These are phyloP conservation scores for Liposcelis brunnea DNA, from an alignment of 2,888 invertebrate species.

Conservation along the genomic window DNA sequence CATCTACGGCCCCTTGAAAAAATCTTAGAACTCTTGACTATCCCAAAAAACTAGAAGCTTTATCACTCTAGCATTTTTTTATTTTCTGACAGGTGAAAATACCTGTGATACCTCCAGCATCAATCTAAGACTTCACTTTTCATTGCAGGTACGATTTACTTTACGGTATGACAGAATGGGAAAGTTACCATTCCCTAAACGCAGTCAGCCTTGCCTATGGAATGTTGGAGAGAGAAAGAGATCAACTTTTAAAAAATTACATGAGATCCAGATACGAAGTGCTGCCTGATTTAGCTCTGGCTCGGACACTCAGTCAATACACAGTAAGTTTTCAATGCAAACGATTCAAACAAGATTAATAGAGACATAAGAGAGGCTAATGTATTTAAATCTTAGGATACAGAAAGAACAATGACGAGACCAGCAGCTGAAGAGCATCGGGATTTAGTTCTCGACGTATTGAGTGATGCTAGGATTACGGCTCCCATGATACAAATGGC, in stretches of 20 bases:
- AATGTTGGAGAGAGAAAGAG: constrained; percentile 54
- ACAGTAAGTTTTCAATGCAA: constrained; percentile 19
- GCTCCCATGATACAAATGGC: constrained; percentile 65
- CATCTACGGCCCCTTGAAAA: not conserved
- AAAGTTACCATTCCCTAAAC: constrained; percentile 59
- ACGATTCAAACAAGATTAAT: too few relatives aligned
- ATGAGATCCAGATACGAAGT: constrained; percentile 59
- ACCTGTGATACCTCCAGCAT: too few relatives aligned
- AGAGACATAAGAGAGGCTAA: too few relatives aligned
- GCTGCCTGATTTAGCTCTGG: constrained; percentile 48
- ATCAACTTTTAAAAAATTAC: constrained; percentile 57
- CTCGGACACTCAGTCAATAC: constrained; percentile 45
- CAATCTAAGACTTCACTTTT: too few relatives aligned
- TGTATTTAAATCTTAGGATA: not conserved
- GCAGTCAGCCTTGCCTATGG: constrained; percentile 55
- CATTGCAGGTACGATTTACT: constrained; percentile 55
- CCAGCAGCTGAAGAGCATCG: constrained; percentile 40
- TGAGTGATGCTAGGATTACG: constrained; percentile 75
- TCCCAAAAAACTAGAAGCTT: too few relatives aligned
- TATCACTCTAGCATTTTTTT: too few relatives aligned
- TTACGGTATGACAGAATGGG: constrained; percentile 69
- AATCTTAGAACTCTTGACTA: too few relatives aligned
- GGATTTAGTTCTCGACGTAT: constrained; percentile 66
- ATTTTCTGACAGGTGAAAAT: too few relatives aligned
- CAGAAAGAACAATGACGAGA: too few relatives aligned